Base-by-base conservation (phyloP, 2,888 invertebrate genomes). In the Psylliodes chrysocephalus region DNA sequence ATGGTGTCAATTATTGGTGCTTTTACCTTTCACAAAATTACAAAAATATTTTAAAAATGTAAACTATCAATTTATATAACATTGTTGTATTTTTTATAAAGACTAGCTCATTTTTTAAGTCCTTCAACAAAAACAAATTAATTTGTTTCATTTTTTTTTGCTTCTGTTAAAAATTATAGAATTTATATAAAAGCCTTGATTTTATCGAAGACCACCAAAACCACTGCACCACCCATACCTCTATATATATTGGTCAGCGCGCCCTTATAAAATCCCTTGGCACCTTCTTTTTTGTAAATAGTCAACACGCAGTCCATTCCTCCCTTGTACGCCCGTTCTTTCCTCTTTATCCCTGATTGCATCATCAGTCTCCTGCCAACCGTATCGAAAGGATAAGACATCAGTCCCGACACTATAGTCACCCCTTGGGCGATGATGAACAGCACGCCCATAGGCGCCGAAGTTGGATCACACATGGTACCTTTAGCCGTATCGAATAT, bases 371-470 rank as follows among this genome's bases (percentile, higher is more conserved):
- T 87, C 81, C 86, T 84, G 80, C 86, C 83, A 76, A 87, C 86
- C 10, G 92, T 92, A 80, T 92, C 91, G 79, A 92, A 88, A 64
- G 91, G 92, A 83, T 92, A 92, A 38, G 91, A 91, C 19, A 90
- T 84, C 71, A 92, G 86, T 78, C 91, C 91, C 71, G 91, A 87
- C 46, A 87, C 85, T 57, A 91, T 89, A 47, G 91, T 92, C 25
- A 92, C 91, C 70, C 77, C 82, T 88, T 87, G 85, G 33, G 88
- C 88, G 72, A 88, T 88, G 61, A 83, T 80, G 83, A 88, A 90
- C 30, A 86, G 87, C 67, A 70, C 40, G 19, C 64, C 64, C 86
- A 89, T 82, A 22, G 87, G 86, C 46, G 88, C 86, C 4, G 56
- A 46, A 5, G n/a, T 3, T 1, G 88, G 87, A 75, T 89, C 87